Evolutionary conservation across 2,113 vertebrate species (phyloP), one percentile per base, ranked within the genome.

Genomic region (Atherinomorus stipes): DNA sequence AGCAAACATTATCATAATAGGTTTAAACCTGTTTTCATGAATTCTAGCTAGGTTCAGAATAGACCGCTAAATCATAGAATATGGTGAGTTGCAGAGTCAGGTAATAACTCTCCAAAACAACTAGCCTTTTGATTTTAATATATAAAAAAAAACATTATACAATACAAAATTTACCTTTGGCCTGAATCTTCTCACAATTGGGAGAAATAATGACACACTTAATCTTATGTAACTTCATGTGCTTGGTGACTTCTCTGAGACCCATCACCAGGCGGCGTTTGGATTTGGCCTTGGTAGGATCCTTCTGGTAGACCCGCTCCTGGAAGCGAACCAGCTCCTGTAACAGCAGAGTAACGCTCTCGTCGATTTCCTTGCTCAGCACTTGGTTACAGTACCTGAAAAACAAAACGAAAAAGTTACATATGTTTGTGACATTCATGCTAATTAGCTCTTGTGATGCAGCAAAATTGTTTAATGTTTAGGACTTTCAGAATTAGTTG

Each of bases 101-200:
- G 40, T 15, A 13, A 42, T 15, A 42, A 42, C 50, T 49, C 45
- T 64, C 26, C 22, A n/a, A 23, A 21, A 51, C 22, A 52, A 4
- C 19, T 61, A 26, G 25, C 22, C 19, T 10, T 16, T 34, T 25
- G 7, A 18, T 4, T 21, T 51, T 13, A 75, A 54, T 16, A 15
- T 15, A n/a, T 21, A 9, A 40, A 59, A 57, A 34, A 40, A 40
- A n/a, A 10, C 53, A 18, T 10, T 9, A 56, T 38, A 21, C 18
- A 5, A 19, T 11, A 15, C 1, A 28, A 45, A 6, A 53, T 15
- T 68, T 67, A 98, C 98, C 98, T 95, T 99, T 99, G 56, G 98
- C 96, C 80, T 99, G 97, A 74, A 99, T 99, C 93, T 99, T 99
- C 90, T 99, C 98, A 11, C 98, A 99, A 92, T 99, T 99, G 50